These are phyloP conservation scores for Aphidius ervi DNA, from an alignment of 1,140 invertebrate species.

Conservation along the genomic window DNA sequence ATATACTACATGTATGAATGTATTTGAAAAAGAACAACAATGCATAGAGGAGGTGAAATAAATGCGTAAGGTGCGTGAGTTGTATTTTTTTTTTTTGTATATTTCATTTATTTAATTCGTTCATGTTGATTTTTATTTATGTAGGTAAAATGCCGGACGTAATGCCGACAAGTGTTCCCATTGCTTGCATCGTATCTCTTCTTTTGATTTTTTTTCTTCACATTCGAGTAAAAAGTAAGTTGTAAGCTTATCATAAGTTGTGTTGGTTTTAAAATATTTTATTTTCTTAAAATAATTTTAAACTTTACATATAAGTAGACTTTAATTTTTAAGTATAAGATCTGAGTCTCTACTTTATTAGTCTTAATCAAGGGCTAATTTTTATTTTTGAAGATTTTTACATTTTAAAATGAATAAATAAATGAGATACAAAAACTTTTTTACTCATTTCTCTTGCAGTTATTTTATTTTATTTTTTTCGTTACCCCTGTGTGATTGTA, in stretches of 20 bases:
- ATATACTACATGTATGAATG: slow-evolving; percentile 18
- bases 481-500: slow-evolving; percentile 12
- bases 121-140: slow-evolving; percentile 16
- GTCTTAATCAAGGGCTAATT: too few species aligned
- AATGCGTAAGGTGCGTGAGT: slow-evolving; percentile 26
- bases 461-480: slow-evolving; percentile 12
- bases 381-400: too few species aligned
- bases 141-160: slow-evolving; percentile 22
- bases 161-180: slow-evolving; percentile 26
- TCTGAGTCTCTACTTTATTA: too few species aligned
- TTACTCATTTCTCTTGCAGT: slow-evolving; percentile 6
- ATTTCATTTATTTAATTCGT: slow-evolving; percentile 21
- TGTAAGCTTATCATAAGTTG: too few species aligned
- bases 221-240: slow-evolving; percentile 25
- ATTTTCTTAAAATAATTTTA: too few species aligned
- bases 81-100: slow-evolving; percentile 32
- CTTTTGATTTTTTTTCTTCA: slow-evolving; percentile 23
- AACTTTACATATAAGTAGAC: too few species aligned
- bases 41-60: slow-evolving; percentile 13
- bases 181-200: slow-evolving; percentile 40
- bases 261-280: too few species aligned
- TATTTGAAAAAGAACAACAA: slow-evolving; percentile 8
- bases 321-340: too few species aligned
- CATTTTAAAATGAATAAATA: too few species aligned
- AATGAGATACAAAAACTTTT: background rate